Conservation (phyloP, 2,113 vertebrate genomes). For the Mungos mungo region DNA sequence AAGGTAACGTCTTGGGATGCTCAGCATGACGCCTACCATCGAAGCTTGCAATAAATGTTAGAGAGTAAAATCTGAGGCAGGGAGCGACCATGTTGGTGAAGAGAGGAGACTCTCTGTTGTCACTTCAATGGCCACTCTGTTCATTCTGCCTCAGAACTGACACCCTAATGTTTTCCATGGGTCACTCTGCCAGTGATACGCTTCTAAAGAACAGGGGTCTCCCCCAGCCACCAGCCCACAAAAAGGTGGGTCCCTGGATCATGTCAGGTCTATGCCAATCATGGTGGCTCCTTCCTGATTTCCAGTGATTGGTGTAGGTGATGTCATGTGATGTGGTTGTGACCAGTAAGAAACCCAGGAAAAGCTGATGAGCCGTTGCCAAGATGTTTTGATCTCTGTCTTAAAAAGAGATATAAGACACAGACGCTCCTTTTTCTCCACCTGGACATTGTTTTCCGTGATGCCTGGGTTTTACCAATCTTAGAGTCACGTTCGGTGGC, state of each 20-base stretch:
- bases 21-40: background rate
- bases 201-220: background rate
- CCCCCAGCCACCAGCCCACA: too few species aligned
- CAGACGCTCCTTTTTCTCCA: background rate
- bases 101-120: accelerated
- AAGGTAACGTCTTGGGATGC: background rate
- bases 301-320: background rate
- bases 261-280: background rate
- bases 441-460: background rate
- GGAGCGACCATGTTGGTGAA: too few species aligned
- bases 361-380: background rate
- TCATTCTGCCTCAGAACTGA: background rate
- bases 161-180: background rate
- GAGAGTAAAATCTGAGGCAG: background rate
- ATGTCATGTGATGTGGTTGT: background rate
- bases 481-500: background rate
- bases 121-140: accelerated
- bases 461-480: background rate
- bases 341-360: background rate
- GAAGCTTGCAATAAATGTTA: background rate
- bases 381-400: background rate
- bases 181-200: background rate
- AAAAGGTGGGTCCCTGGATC: background rate
- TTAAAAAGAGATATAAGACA: background rate
- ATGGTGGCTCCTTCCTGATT: background rate